A percentile compares a stretch with the other conserved stretches of the same genome.
Conservation (phyloP, 2,113 vertebrate genomes). For the Engraulis encrasicolus region DNA sequence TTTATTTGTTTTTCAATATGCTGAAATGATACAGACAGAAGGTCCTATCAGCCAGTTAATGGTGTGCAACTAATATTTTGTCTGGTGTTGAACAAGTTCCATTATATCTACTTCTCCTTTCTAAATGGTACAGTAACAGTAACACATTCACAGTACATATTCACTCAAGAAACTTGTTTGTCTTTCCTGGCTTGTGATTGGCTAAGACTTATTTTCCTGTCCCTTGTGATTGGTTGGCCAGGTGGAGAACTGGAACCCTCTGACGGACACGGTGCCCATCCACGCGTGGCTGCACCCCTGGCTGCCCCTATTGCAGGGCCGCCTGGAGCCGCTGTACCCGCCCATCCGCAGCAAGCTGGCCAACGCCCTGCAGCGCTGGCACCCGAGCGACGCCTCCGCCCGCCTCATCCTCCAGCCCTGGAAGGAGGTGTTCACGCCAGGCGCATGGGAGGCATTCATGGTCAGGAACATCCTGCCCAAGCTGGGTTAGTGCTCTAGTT, state of each 20-base stretch:
- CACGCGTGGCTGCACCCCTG: slow-evolving; percentile 98
- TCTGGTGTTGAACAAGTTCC: no score
- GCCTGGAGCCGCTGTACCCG: slow-evolving; percentile 90
- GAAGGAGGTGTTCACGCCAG: slow-evolving; percentile 94
- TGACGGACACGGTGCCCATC: slow-evolving; percentile 96
- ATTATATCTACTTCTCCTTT: no score
- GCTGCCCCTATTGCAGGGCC: slow-evolving; percentile 90
- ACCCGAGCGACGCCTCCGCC: slow-evolving; percentile 92
- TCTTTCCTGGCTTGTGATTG: no score
- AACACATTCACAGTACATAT: no score
- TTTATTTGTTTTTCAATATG: no score
- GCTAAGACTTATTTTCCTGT: not conserved
- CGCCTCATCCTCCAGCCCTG: slow-evolving; percentile 97
- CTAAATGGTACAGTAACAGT: no score
- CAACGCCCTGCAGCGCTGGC: slow-evolving; percentile 94
- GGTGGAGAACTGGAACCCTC: slow-evolving; percentile 96
- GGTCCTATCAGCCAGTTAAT: no score
- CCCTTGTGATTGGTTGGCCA: slow-evolving; percentile 55
- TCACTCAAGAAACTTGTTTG: no score
- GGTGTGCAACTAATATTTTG: no score
- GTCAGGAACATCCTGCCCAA: slow-evolving; percentile 98
- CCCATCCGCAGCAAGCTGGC: slow-evolving; percentile 94
- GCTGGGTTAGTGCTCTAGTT: slow-evolving; percentile 82
- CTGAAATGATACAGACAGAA: no score
- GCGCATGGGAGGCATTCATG: slow-evolving; percentile 99